phyloP scores from a whole-genome alignment of 1,140 invertebrate genomes.

The Pachypsylla venusta region DNA sequence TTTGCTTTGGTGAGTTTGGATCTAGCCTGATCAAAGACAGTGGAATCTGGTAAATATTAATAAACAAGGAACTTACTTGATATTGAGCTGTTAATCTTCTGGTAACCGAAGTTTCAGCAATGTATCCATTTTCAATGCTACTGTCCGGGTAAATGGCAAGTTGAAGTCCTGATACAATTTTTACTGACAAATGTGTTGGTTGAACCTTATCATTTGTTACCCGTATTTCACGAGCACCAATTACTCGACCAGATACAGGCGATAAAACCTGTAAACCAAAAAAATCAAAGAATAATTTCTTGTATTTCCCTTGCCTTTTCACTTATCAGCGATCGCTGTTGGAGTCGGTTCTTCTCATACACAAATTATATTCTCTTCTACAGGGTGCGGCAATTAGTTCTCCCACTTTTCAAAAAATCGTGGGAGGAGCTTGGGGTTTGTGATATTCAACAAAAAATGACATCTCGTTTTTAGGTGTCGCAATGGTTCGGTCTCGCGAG shows the following conservation, averaged over 20 bases:
- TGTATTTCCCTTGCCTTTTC: neutral
- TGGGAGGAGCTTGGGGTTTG: no score
- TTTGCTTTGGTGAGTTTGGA: no score
- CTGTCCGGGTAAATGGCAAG: slow-evolving; percentile 72
- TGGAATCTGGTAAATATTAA: no score
- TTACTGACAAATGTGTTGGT: slow-evolving; percentile 62
- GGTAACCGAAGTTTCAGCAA: slow-evolving; percentile 74
- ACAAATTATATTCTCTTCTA: no score
- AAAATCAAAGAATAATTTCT: neutral
- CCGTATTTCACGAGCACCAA: slow-evolving; percentile 77
- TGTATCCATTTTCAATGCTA: slow-evolving; percentile 70
- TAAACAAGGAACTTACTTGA: slow-evolving; percentile 43
- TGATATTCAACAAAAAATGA: no score
- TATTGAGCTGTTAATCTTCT: slow-evolving; percentile 82
- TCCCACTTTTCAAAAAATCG: no score
- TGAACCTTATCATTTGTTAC: slow-evolving; percentile 83
- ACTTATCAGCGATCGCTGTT: no score
- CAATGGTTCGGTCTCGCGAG: no score
- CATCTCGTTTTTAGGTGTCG: no score
- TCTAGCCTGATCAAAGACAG: no score
- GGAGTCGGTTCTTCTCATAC: no score
- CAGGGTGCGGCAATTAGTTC: no score
- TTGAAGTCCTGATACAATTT: slow-evolving; percentile 79
- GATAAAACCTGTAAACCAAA: slow-evolving; percentile 50
- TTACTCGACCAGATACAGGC: slow-evolving; percentile 76